These are phyloP conservation scores for Strigamia maritima DNA, from an alignment of 2,888 invertebrate species.

Conservation along the genomic window DNA sequence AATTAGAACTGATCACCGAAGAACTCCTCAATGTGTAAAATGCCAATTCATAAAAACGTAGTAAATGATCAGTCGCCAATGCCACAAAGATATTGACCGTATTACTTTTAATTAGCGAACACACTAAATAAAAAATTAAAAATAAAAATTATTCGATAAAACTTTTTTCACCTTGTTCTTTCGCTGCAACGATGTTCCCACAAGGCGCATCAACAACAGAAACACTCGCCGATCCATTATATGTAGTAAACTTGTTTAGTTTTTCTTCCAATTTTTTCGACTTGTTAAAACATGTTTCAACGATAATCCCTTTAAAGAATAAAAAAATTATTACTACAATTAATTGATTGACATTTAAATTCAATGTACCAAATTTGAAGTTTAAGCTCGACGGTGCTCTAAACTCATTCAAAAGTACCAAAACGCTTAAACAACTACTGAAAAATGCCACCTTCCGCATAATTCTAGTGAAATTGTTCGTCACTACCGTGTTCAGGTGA, in stretches of 20 bases:
- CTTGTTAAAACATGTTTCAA: background rate
- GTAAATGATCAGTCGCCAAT: background rate
- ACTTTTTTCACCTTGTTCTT: background rate
- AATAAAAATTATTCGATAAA: background rate
- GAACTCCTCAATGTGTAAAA: background rate
- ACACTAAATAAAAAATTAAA: background rate
- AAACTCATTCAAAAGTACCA: background rate
- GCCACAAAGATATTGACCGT: background rate
- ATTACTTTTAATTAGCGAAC: background rate
- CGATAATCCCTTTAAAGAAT: background rate
- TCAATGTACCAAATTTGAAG: background rate
- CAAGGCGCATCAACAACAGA: background rate
- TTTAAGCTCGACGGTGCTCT: background rate
- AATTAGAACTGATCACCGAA: background rate
- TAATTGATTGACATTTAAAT: background rate
- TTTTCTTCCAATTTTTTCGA: background rate
- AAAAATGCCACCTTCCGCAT: too few relatives aligned
- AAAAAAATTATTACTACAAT: background rate
- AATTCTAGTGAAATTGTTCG: too few relatives aligned
- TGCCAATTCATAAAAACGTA: background rate
- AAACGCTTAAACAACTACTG: background rate
- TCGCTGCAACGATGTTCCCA: background rate
- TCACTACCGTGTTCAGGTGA: too few relatives aligned
- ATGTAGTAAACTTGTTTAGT: background rate
- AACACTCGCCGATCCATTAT: background rate